Evolutionary conservation across 2,113 vertebrate species (phyloP), one percentile per base, ranked within the genome.

Genomic region (Centropus unirufus): DNA sequence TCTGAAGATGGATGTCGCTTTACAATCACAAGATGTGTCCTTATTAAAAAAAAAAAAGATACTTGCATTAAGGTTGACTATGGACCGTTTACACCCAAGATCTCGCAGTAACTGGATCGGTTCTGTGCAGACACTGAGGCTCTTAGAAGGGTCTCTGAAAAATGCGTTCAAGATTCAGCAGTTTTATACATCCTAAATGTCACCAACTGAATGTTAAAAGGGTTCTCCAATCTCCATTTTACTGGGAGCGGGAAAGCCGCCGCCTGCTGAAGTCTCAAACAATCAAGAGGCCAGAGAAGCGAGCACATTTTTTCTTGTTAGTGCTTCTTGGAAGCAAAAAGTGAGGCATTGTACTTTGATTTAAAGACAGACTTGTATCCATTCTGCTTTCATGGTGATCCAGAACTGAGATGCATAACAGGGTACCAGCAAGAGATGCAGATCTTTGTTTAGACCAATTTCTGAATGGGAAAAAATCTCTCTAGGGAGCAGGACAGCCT

Each of bases 61-160:
- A 8, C 23, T 49, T 36, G 32, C 32, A 67, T 46, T 29, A 9
- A 52, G 22, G 26, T 63, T 40, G 82, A 59, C 66, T 32, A 11
- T 0, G 19, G 63, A 22, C 13, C 64, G 12, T 14, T 36, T 9
- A 23, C 34, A 74, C 8, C 57, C 39, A 20, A 74, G 78, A 8
- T 9, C 40, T 0, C 32, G 8, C 68, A 22, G 18, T 15, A 29
- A 51, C 16, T 1, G 24, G 34, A 30, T 10, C 2, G 0, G n/a
- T 5, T 69, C 52, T 63, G 30, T 7, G 26, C 11, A 46, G 40
- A 57, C 10, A 5, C 23, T 52, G 54, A 34, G 27, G 3, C 34
- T 34, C 67, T 40, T 32, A 2, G 14, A 67, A 34, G 2, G 7
- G 19, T 26, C 21, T 8, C 54, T 79, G 8, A 75, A 76, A 83